Conservation (phyloP, 1,140 invertebrate genomes). For the Eumaeus atala region DNA sequence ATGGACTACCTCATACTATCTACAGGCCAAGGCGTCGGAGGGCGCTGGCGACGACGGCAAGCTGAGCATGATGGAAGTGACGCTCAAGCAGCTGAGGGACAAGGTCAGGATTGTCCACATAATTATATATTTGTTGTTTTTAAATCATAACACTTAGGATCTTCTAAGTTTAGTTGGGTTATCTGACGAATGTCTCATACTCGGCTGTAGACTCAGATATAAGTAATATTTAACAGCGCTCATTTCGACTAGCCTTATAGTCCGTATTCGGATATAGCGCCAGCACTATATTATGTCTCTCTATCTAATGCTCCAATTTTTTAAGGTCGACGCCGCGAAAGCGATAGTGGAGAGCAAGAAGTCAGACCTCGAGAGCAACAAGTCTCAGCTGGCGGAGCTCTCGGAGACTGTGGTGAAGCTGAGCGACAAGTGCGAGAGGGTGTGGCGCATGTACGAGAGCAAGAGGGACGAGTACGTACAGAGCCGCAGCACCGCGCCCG, state of each 20-base stretch:
- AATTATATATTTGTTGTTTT: too few species aligned
- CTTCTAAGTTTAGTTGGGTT: too few species aligned
- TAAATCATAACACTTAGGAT: too few species aligned
- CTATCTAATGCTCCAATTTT: background rate
- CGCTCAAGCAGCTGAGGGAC: conserved; percentile 89
- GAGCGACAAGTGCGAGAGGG: conserved; percentile 73
- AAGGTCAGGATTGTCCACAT: conserved; percentile 74
- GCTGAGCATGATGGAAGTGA: conserved; percentile 87
- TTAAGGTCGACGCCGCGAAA: conserved; percentile 76
- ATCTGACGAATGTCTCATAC: too few species aligned
- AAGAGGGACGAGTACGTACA: conserved; percentile 68
- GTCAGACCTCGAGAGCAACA: conserved; percentile 88
- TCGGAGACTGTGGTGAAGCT: conserved; percentile 77
- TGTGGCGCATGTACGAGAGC: conserved; percentile 75
- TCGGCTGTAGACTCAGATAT: too few species aligned
- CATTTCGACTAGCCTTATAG: too few species aligned
- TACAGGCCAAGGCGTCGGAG: conserved; percentile 70
- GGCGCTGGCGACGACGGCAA: conserved; percentile 80
- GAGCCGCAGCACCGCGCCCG: conserved; percentile 46
- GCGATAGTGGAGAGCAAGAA: conserved; percentile 84
- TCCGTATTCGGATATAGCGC: too few species aligned
- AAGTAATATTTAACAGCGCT: too few species aligned
- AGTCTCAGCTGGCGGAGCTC: conserved; percentile 82
- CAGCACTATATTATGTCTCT: too few species aligned
- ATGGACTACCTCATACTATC: too few species aligned